phyloP scores from a whole-genome alignment of 2,113 vertebrate species.

The Malurus melanocephalus region DNA sequence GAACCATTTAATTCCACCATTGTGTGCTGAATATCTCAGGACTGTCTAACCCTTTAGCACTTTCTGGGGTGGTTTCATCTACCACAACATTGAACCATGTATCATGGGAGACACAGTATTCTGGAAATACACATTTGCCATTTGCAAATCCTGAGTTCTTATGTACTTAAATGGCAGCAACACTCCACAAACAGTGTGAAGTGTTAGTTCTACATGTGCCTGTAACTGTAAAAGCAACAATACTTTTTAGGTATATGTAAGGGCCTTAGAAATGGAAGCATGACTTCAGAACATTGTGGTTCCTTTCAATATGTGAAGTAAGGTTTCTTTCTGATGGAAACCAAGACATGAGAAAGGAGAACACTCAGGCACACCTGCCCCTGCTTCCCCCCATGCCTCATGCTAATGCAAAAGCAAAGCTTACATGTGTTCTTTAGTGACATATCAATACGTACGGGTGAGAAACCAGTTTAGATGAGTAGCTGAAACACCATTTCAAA shows the following conservation, averaged over 20 bases:
- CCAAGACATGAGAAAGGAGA: not conserved
- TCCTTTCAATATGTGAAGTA: not conserved
- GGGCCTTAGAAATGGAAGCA: not conserved
- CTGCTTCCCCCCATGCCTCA: not conserved
- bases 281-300: not conserved
- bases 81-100: not conserved
- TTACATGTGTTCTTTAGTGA: not conserved
- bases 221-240: not conserved
- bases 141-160: not conserved
- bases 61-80: no score
- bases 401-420: not conserved
- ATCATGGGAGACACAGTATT: not conserved
- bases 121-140: not conserved
- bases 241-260: fast-evolving
- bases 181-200: not conserved
- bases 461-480: not conserved
- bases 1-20: no score
- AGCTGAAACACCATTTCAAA: not conserved
- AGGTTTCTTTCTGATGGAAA: not conserved
- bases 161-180: not conserved
- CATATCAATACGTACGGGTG: not conserved
- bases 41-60: no score
- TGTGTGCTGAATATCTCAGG: no score
- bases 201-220: fast-evolving
- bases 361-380: not conserved